These are phyloP conservation scores for Sylvicola cinctus DNA, from an alignment of 2,888 invertebrate species.

Conservation along the genomic window DNA sequence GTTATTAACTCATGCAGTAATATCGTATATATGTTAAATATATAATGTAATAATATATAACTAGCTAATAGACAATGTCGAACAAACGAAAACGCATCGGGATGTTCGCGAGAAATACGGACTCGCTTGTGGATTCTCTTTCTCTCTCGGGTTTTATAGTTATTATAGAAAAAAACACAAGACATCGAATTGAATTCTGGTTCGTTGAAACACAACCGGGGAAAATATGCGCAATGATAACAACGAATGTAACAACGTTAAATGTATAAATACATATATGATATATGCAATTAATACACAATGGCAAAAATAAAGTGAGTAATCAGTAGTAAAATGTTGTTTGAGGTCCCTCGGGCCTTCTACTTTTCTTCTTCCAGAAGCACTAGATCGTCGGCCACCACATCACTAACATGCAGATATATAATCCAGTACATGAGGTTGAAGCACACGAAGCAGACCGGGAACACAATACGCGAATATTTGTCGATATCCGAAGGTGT, in stretches of 20 bases:
- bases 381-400: slow-evolving; percentile 84
- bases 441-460: slow-evolving; percentile 96
- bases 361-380: slow-evolving; percentile 51
- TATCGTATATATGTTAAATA: no score
- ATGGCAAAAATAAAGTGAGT: background rate
- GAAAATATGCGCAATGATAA: no score
- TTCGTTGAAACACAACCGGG: no score
- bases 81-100: no score
- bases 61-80: no score
- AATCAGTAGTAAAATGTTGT: background rate
- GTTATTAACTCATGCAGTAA: no score
- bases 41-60: no score
- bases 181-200: no score
- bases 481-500: slow-evolving; percentile 98
- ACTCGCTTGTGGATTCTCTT: no score
- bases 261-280: background rate
- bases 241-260: background rate
- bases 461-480: slow-evolving; percentile 95
- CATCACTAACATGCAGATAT: slow-evolving; percentile 88
- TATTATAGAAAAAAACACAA: no score
- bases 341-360: slow-evolving; percentile 16
- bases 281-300: background rate
- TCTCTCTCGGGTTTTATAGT: no score
- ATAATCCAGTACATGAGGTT: slow-evolving; percentile 98
- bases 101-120: no score